Evolutionary conservation across 2,797 vertebrate genomes (phyloP).

Genomic region (Decapterus maruadsi): DNA sequence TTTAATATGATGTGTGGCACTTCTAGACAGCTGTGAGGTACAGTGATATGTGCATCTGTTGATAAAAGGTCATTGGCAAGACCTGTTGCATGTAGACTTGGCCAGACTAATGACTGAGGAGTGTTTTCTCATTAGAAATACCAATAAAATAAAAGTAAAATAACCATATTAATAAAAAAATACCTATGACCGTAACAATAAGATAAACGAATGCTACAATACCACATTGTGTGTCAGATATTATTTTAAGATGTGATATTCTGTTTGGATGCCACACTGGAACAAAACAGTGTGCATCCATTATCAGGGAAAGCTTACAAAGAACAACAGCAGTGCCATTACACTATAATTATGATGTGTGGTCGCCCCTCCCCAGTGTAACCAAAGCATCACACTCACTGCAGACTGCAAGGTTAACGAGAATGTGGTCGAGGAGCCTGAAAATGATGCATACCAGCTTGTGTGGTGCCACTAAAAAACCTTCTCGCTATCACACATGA

Average conservation of each 20-base stretch:
- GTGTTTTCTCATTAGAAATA: neutral
- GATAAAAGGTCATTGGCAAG: neutral
- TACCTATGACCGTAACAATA: neutral
- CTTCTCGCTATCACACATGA: slow-evolving; percentile 60
- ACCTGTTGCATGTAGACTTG: neutral
- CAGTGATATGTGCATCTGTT: slow-evolving; percentile 7
- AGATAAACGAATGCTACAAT: neutral
- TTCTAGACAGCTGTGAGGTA: slow-evolving; percentile 7
- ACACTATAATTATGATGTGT: slow-evolving; percentile 64
- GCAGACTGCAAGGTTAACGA: slow-evolving; percentile 69
- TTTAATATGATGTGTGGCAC: slow-evolving; percentile 22
- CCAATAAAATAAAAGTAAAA: neutral
- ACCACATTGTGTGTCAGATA: slow-evolving; percentile 1
- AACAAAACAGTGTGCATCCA: slow-evolving; percentile 20
- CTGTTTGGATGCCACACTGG: slow-evolving; percentile 12
- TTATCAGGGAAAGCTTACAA: slow-evolving; percentile 20
- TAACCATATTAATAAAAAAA: neutral
- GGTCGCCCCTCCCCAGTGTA: slow-evolving; percentile 51
- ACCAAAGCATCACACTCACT: slow-evolving; percentile 62
- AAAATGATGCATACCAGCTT: slow-evolving; percentile 49
- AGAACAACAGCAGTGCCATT: slow-evolving; percentile 46
- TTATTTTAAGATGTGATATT: slow-evolving; percentile 1
- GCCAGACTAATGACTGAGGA: neutral
- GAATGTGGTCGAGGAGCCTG: slow-evolving; percentile 62
- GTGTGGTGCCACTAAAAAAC: slow-evolving; percentile 63